These are phyloP conservation scores for Teleopsis dalmanni DNA, from an alignment of 1,140 invertebrate genomes.

Conservation along the genomic window DNA sequence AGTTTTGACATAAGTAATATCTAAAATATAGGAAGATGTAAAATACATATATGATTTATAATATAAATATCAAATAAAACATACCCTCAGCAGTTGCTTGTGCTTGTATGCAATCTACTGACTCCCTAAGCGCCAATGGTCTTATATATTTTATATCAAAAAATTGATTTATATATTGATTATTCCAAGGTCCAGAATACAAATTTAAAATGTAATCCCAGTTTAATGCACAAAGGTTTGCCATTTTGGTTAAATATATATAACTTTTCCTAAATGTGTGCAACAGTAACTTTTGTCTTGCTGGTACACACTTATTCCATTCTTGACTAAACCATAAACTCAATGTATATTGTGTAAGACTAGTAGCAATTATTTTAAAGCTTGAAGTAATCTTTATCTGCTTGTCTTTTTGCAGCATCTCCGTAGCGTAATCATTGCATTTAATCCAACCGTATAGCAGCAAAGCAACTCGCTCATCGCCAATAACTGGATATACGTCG, in stretches of 20 bases:
- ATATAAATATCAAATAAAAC: neutral
- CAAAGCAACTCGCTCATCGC: slow-evolving; percentile 24
- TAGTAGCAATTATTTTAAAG: slow-evolving; percentile 18
- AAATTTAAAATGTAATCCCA: slow-evolving; percentile 28
- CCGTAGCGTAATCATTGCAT: slow-evolving; percentile 16
- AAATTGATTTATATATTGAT: slow-evolving; percentile 25
- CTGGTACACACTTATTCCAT: slow-evolving; percentile 23
- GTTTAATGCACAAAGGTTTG: slow-evolving; percentile 19
- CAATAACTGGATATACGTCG: slow-evolving; percentile 33
- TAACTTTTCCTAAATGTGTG: slow-evolving; percentile 18
- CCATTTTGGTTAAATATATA: slow-evolving; percentile 16
- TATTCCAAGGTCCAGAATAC: slow-evolving; percentile 22
- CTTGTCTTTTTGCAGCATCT: slow-evolving; percentile 3
- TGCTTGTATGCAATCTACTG: slow-evolving; percentile 26
- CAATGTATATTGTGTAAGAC: slow-evolving; percentile 27
- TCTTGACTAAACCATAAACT: slow-evolving; percentile 33
- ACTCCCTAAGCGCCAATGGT: neutral
- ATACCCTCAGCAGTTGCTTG: slow-evolving; percentile 24
- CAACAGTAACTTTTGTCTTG: slow-evolving; percentile 18
- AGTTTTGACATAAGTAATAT: slow-evolving; percentile 20
- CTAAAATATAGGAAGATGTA: slow-evolving; percentile 10
- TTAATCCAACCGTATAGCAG: slow-evolving; percentile 32
- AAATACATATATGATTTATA: neutral
- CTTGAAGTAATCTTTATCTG: slow-evolving; percentile 10
- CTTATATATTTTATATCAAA: neutral